Base-by-base conservation (phyloP, 1,140 invertebrate genomes). In the Mylabris phalerata region DNA sequence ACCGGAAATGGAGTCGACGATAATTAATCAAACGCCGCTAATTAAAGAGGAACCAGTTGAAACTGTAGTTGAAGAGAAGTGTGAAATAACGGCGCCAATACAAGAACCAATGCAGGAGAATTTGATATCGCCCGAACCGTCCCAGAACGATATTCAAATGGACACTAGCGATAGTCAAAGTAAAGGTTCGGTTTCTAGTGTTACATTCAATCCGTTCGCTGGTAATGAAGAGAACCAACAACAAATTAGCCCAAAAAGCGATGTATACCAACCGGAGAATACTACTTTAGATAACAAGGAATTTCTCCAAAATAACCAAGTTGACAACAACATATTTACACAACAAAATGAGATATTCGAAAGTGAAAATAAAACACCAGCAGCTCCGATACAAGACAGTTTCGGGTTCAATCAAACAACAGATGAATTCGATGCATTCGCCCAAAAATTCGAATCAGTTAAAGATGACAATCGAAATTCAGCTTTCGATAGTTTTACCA, bases 391-490 rank as follows among this genome's bases (percentile, higher is more conserved):
- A 27, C 9, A n/a, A 5, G 41, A 44, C 24, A 42, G 38, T 54
- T 54, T 54, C 38, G 26, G 5, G 25, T 58, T 52, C 32, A 44
- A 19, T 9, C 47, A 62, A 59, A 68, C 69, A 0, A 74, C 75
- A 2, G 86, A 89, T 60, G 82, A 83, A 11, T 90, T 90, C 57
- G 90, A 93, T 73, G 90, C 87, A 1, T 94, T 94, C 66, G 84
- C 89, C 2, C 86, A 88, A 1, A 91, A 92, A 72, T 94, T 94
- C 65, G 90, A 93, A 48, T 86, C 79, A 44, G 83, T 79, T 3
- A 81, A 79, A 59, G 79, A 79, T 7, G 79, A 84, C 68, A 69
- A 73, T 47, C 73, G 81, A 64, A 62, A 71, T 64, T 63, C 60
- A 56, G 52, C 48, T 0, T 64, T 69, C 25, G 79, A 80, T 67